These are phyloP conservation scores for Clarias gariepinus DNA, from an alignment of 2,113 vertebrate species.

Conservation along the genomic window DNA sequence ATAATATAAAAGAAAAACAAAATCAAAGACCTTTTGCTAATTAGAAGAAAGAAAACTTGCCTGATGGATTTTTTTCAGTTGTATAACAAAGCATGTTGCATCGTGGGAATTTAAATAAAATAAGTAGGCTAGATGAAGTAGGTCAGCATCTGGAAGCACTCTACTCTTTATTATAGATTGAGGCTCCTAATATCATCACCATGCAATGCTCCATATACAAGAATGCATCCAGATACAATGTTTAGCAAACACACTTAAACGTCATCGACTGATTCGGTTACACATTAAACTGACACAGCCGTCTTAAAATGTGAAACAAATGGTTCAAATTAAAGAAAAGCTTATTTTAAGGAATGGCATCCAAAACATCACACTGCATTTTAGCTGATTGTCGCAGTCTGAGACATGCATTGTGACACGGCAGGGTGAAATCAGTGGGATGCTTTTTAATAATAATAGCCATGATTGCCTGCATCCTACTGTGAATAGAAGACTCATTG, in stretches of 20 bases:
- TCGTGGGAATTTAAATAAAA: not conserved
- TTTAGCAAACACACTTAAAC: not conserved
- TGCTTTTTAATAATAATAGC: constrained; percentile 18
- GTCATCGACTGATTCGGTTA: not conserved
- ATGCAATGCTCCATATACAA: not conserved
- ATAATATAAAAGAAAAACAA: not conserved
- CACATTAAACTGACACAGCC: not conserved
- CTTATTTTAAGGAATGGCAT: not conserved
- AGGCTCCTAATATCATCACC: not conserved
- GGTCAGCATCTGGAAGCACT: constrained; percentile 4
- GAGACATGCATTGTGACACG: not conserved
- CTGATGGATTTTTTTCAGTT: not conserved
- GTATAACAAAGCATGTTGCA: not conserved
- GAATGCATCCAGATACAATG: not conserved
- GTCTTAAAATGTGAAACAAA: not conserved
- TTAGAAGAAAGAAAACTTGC: not conserved
- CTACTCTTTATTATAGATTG: not conserved
- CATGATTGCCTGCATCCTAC: not conserved
- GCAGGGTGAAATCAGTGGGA: constrained; percentile 3
- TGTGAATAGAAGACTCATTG: not conserved
- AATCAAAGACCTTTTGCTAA: not conserved
- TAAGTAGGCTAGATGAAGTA: constrained; percentile 17
- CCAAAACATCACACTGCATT: not conserved
- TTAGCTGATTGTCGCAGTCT: constrained; percentile 5
- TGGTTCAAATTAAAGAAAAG: not conserved